Evolutionary conservation across 2,888 invertebrate species (phyloP), one percentile per base, ranked within the genome.

Genomic region (Meiosimyza decipiens): DNA sequence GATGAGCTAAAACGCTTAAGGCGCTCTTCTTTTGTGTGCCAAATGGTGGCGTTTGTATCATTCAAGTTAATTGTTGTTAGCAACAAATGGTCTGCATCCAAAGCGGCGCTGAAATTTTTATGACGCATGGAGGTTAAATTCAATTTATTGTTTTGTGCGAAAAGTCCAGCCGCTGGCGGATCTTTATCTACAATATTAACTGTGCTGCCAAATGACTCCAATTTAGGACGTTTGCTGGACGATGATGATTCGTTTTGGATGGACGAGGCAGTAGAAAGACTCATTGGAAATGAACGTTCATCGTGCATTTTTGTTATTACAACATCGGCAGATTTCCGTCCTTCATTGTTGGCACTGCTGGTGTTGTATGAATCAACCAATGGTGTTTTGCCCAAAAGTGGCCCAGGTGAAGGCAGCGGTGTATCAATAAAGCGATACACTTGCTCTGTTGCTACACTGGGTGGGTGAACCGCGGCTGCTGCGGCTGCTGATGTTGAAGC

Each of bases 361-460:
- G 80, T 78, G 71, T 88, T 88, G 73, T 90, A 91, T 13, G 90
- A 87, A 77, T 95, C 95, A 16, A 95, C 93, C 52, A 95, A 88
- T 66, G 94, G 90, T 2, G 95, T 95, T 81, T 93, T 94, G 6
- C 95, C 95, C 33, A 95, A 88, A 75, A 94, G 88, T 0, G 95
- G 95, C 0, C 95, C 95, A 0, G 95, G 95, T 5, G 95, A 95
- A 59, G 94, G 94, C 63, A 94, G 86, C 0, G 94, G 93, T 59
- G 91, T 89, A 74, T 89, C 88, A 59, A 90, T 85, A 78, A 90
- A 89, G 12, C 85, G 81, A 33, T 84, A 76, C 76, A 88, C 77
- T 40, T 73, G 57, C 11, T 77, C 76, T 22, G 72, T 74, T 0
- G 62, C 49, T 1, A 28, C 54, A 28, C 15, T 15, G n/a, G 47